Evolutionary conservation across 2,113 vertebrate genomes (phyloP).

Genomic region (Laticauda laticaudata): DNA sequence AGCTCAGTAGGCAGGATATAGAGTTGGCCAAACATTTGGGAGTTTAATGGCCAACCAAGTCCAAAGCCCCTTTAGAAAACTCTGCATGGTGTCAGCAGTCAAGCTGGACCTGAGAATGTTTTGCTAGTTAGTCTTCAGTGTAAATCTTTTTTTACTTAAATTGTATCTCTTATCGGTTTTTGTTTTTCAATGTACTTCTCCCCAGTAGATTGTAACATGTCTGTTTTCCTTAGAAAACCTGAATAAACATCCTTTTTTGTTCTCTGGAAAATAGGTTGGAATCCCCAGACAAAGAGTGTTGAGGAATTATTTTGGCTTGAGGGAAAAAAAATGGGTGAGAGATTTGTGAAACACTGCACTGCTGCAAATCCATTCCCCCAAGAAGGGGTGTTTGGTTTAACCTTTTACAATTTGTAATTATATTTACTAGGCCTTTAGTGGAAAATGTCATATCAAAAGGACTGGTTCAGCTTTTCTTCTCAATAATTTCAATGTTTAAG

Average conservation of each 20-base stretch:
- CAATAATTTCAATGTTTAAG: background rate
- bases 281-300: background rate
- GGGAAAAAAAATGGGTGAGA: background rate
- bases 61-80: background rate
- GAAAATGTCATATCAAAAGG: background rate
- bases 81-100: background rate
- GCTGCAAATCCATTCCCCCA: background rate
- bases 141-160: background rate
- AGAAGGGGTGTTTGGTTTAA: background rate
- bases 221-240: background rate
- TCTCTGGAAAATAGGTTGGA: background rate
- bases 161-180: background rate
- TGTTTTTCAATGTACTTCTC: background rate
- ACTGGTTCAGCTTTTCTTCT: background rate
- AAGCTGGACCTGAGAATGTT: background rate
- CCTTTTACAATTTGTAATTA: background rate
- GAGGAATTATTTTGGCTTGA: background rate
- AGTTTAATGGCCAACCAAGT: background rate
- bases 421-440: background rate
- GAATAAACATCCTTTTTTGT: background rate
- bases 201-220: background rate
- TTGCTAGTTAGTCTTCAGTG: background rate
- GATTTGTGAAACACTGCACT: background rate
- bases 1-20: background rate
- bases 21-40: background rate